These are phyloP conservation scores for Harpagifer antarcticus DNA, from an alignment of 2,797 vertebrate genomes.

Conservation along the genomic window DNA sequence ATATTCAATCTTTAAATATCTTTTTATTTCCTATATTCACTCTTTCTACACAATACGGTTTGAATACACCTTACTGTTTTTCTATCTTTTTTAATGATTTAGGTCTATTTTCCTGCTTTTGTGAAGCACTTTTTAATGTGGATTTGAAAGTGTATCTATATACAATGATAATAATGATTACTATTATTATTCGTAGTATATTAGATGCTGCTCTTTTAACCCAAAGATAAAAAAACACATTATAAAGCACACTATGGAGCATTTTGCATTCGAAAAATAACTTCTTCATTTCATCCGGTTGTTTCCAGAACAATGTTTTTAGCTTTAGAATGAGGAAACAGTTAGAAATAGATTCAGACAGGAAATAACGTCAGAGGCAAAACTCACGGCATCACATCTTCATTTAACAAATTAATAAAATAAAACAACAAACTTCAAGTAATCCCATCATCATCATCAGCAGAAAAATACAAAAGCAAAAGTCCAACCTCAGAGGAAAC, in stretches of 20 bases:
- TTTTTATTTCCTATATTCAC: too few species aligned
- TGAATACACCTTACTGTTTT: too few species aligned
- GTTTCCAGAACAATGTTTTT: not conserved
- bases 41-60: too few species aligned
- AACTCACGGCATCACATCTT: conserved; percentile 56
- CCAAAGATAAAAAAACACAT: not conserved
- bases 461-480: conserved; percentile 67
- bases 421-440: conserved; percentile 82
- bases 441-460: conserved; percentile 65
- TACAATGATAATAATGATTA: too few species aligned
- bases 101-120: too few species aligned
- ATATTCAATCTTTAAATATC: too few species aligned
- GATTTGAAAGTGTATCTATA: too few species aligned
- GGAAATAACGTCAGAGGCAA: conserved; percentile 40
- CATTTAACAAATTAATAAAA: conserved; percentile 65
- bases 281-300: not conserved
- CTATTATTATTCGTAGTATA: too few species aligned
- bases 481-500: conserved; percentile 54
- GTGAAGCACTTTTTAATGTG: too few species aligned
- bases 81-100: too few species aligned
- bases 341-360: not conserved
- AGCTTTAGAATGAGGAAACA: conserved; percentile 15
- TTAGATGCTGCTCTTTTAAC: too few species aligned
- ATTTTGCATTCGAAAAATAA: not conserved
- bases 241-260: not conserved